A percentile compares a stretch with the other conserved stretches of the same genome.
Evolutionary conservation across 1,140 invertebrate species (phyloP).

Genomic region (Drosophila subobscura): DNA sequence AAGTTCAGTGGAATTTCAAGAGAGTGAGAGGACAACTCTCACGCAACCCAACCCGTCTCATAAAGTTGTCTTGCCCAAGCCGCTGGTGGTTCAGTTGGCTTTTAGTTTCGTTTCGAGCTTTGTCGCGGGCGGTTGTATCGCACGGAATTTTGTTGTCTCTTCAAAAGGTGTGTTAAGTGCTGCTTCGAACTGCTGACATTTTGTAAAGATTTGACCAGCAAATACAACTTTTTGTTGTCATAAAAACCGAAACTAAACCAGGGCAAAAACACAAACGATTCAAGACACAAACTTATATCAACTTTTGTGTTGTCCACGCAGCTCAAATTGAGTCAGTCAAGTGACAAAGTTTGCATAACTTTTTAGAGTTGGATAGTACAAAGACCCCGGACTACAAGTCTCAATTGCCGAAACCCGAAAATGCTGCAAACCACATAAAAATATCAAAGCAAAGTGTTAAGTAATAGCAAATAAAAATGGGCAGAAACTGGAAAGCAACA

Average conservation of each 20-base stretch:
- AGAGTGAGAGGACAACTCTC: conserved; percentile 25
- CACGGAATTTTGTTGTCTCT: conserved; percentile 11
- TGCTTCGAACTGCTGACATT: conserved; percentile 28
- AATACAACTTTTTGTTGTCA: conserved; percentile 23
- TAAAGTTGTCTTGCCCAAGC: conserved; percentile 20
- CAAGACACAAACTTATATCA: conserved; percentile 59
- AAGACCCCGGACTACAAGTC: not conserved
- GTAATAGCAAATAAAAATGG: conserved; percentile 35
- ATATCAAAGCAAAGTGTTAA: conserved; percentile 25
- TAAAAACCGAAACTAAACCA: conserved; percentile 21
- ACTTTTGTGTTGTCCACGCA: not conserved
- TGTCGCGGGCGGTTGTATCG: conserved; percentile 52
- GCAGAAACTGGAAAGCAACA: conserved; percentile 4
- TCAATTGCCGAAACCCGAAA: conserved; percentile 19
- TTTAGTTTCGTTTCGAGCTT: conserved; percentile 78
- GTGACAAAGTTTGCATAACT: conserved; percentile 42
- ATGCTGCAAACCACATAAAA: conserved; percentile 22
- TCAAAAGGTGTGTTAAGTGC: conserved; percentile 44
- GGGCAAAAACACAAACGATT: conserved; percentile 61
- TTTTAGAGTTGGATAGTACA: conserved; percentile 17
- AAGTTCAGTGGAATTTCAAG: conserved; percentile 67
- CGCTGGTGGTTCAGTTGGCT: conserved; percentile 42
- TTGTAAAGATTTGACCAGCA: conserved; percentile 28
- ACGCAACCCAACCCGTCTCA: conserved; percentile 32
- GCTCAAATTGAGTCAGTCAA: conserved; percentile 16